phyloP scores from a whole-genome alignment of 2,113 vertebrate genomes.

The Cisticola juncidis region DNA sequence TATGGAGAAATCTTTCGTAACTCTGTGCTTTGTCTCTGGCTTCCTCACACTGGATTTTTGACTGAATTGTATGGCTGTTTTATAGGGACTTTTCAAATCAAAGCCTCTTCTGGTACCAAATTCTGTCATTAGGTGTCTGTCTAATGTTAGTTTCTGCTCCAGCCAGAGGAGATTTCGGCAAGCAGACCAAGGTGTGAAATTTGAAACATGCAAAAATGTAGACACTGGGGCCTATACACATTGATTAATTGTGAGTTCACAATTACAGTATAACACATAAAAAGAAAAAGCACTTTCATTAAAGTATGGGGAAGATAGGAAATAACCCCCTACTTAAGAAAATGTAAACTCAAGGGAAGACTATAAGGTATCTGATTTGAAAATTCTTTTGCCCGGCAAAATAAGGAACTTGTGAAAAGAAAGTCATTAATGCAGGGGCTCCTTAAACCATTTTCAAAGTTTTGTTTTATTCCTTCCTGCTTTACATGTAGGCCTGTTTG shows the following conservation, averaged over 20 bases:
- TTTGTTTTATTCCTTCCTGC: constrained; percentile 16
- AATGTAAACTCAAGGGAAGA: not conserved
- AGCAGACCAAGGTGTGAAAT: not conserved
- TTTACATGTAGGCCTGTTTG: not conserved
- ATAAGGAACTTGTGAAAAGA: not conserved
- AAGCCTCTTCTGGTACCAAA: not conserved
- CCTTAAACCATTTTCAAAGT: not conserved
- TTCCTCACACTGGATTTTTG: not conserved
- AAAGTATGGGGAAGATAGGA: not conserved
- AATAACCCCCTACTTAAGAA: not conserved
- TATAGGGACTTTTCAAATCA: not conserved
- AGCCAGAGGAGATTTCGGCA: not conserved
- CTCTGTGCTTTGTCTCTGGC: not conserved
- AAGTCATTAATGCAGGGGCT: not conserved
- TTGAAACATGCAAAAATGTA: not conserved
- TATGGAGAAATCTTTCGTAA: not conserved
- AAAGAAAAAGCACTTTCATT: not conserved
- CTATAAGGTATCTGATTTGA: not conserved
- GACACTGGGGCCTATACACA: not conserved
- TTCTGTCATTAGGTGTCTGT: not conserved
- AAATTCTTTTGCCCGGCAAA: constrained; percentile 5
- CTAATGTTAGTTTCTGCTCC: not conserved
- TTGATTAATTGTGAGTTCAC: not conserved
- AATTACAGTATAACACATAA: not conserved
- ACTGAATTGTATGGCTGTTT: not conserved